Evolutionary conservation across 2,888 invertebrate species (phyloP).

Genomic region (Alloplasta piceator): DNA sequence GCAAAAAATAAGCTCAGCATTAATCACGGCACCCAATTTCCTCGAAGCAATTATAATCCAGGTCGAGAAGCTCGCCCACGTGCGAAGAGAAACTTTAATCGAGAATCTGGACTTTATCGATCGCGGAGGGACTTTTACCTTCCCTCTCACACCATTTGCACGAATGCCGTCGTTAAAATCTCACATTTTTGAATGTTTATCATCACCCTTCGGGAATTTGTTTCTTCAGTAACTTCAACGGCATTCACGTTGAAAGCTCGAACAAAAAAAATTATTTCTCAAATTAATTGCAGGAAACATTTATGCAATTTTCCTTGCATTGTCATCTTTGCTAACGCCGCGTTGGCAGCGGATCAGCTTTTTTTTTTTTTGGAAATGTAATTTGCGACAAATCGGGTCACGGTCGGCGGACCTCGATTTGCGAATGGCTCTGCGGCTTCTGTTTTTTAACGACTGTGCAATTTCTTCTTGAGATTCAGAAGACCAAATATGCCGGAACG

Average conservation of each 20-base stretch:
- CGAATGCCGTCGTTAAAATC: neutral
- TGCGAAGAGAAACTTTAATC: constrained; percentile 41
- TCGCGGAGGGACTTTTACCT: constrained; percentile 23
- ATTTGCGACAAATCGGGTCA: constrained; percentile 49
- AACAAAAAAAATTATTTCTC: too few relatives aligned
- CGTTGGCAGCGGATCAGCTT: constrained; percentile 38
- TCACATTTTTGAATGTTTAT: constrained; percentile 2
- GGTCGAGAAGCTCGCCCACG: constrained; percentile 12
- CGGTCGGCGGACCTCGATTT: constrained; percentile 22
- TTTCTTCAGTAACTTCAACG: too few relatives aligned
- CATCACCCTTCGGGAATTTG: too few relatives aligned
- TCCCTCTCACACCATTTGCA: neutral
- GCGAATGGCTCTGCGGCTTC: neutral
- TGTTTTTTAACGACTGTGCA: constrained; percentile 11
- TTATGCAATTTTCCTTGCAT: too few relatives aligned
- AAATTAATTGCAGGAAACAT: too few relatives aligned
- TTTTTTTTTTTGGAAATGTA: constrained; percentile 14
- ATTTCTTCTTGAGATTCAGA: constrained; percentile 16
- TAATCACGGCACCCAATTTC: constrained; percentile 26
- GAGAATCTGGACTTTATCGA: constrained; percentile 39
- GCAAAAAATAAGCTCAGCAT: neutral
- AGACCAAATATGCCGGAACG: constrained; percentile 5
- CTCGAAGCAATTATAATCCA: constrained; percentile 38
- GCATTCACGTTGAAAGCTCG: too few relatives aligned
- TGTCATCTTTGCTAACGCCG: neutral